Percentiles rank a stretch among this genome's conserved stretches.
These are phyloP conservation scores for Pteropus alecto DNA, from an alignment of 2,113 vertebrate genomes.

Conservation along the genomic window DNA sequence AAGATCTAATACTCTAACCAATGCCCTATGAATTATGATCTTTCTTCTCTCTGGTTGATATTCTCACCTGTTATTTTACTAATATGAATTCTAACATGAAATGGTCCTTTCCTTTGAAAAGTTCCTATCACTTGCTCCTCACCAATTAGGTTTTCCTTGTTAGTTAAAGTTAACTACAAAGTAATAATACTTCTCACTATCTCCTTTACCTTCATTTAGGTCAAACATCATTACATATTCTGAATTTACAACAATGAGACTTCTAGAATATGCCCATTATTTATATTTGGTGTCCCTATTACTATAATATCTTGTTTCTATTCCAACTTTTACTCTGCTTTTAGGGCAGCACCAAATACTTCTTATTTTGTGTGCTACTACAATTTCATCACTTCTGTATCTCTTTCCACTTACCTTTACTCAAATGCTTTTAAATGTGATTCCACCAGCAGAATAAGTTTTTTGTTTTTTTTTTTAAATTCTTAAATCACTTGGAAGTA, in stretches of 20 bases:
- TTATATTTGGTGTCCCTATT: background rate
- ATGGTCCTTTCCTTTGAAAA: background rate
- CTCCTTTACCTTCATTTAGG: background rate
- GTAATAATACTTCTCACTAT: background rate
- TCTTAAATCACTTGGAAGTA: constrained; percentile 11
- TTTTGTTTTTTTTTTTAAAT: background rate
- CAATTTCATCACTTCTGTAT: background rate
- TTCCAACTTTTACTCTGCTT: background rate
- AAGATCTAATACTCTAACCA: background rate
- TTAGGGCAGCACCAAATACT: background rate
- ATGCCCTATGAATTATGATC: background rate
- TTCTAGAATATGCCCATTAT: background rate
- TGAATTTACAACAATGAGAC: background rate
- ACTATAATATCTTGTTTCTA: background rate
- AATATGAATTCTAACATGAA: background rate
- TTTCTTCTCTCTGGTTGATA: background rate
- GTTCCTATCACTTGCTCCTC: background rate
- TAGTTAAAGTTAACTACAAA: background rate
- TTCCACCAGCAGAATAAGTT: background rate
- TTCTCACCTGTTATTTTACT: background rate
- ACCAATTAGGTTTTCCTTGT: background rate
- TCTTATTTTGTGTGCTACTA: background rate
- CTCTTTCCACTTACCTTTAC: background rate
- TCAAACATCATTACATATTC: background rate
- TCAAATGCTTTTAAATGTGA: constrained; percentile 1